These are phyloP conservation scores for Philantomba maxwellii DNA, from an alignment of 2,113 vertebrate genomes.

Conservation along the genomic window DNA sequence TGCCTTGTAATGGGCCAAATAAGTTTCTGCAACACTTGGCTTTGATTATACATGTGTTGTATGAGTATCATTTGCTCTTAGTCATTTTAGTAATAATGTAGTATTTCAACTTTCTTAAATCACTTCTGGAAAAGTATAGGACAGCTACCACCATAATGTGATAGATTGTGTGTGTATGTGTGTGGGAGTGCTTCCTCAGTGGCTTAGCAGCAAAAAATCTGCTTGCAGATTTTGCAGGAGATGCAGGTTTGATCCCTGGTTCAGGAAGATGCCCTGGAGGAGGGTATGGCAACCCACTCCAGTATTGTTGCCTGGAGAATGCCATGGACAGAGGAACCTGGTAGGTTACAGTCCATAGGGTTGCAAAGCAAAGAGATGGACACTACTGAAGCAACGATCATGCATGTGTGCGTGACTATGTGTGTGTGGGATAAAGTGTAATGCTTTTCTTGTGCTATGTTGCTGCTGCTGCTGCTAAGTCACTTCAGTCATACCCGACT, in stretches of 20 bases:
- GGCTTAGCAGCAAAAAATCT: neutral
- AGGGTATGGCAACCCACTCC: neutral
- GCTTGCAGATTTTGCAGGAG: neutral
- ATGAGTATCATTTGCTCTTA: neutral
- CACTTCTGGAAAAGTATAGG: neutral
- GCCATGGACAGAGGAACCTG: neutral
- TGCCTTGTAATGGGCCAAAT: neutral
- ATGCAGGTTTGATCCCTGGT: neutral
- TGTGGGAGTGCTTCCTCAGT: neutral
- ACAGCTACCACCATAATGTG: fast-evolving
- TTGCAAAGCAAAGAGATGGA: neutral
- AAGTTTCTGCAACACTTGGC: neutral
- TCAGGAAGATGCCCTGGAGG: neutral
- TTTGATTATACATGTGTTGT: neutral
- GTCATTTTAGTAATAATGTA: neutral
- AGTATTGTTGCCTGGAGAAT: neutral
- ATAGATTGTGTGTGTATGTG: neutral
- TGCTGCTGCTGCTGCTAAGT: neutral
- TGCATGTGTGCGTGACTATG: neutral
- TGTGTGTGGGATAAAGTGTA: too few species aligned
- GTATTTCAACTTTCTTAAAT: neutral
- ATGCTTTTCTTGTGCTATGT: neutral
- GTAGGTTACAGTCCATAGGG: neutral
- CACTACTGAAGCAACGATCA: neutral
- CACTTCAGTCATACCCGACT: too few species aligned